A percentile compares a stretch with the other conserved stretches of the same genome.
Conservation (phyloP, 2,113 vertebrate species). For the Eclectus roratus region DNA sequence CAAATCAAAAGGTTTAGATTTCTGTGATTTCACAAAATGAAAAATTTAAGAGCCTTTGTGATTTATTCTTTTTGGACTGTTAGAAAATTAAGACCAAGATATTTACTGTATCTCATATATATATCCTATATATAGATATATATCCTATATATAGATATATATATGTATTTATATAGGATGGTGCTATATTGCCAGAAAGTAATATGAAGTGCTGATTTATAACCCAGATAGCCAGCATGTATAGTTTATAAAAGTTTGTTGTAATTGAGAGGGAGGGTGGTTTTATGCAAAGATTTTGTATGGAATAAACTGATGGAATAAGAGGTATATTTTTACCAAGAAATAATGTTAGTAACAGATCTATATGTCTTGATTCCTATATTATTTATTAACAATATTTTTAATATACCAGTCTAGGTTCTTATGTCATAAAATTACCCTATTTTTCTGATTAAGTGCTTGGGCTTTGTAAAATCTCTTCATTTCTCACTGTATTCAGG, state of each 20-base stretch:
- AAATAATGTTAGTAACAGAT: neutral
- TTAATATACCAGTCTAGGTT: neutral
- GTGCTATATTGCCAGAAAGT: neutral
- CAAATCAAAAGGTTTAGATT: neutral
- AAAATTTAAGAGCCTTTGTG: neutral
- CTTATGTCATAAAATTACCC: neutral
- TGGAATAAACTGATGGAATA: neutral
- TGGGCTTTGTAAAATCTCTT: neutral
- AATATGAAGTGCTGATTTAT: neutral
- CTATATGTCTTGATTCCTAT: neutral
- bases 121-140: too few species aligned
- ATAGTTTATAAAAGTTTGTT: neutral
- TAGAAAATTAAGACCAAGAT: neutral
- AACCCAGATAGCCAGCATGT: neutral
- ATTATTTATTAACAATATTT: neutral
- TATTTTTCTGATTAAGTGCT: neutral
- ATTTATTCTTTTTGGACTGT: neutral
- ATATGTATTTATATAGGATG: neutral
- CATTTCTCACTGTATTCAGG: neutral
- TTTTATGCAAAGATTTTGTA: neutral
- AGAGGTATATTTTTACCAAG: neutral
- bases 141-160: too few species aligned
- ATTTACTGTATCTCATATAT: neutral
- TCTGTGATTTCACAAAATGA: neutral
- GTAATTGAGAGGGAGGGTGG: neutral